A percentile compares a stretch with the other conserved stretches of the same genome.
These are phyloP conservation scores for Lucilia cuprina DNA, from an alignment of 1,140 invertebrate genomes.

Conservation along the genomic window DNA sequence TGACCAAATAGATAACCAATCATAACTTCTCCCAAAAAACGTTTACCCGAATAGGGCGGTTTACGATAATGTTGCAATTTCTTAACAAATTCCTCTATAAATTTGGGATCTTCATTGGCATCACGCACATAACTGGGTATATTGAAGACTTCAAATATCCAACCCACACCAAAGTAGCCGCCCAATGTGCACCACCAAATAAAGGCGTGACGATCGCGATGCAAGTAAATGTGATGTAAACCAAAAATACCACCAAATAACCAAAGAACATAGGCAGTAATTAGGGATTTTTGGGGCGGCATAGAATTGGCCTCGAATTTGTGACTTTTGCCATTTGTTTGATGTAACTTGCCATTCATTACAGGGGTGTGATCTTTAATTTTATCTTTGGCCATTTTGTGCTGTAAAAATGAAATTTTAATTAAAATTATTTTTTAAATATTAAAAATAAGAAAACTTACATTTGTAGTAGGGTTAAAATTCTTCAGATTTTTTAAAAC, in stretches of 20 bases:
- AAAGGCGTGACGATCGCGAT: slow-evolving; percentile 88
- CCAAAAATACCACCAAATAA: slow-evolving; percentile 86
- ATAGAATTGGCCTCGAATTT: slow-evolving; percentile 42
- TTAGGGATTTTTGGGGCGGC: slow-evolving; percentile 70
- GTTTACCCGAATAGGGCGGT: slow-evolving; percentile 79
- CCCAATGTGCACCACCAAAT: slow-evolving; percentile 86
- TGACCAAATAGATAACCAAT: slow-evolving; percentile 83
- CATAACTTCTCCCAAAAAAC: slow-evolving; percentile 79
- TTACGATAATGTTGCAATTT: slow-evolving; percentile 71
- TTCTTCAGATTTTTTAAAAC: not conserved
- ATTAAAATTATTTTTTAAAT: not conserved
- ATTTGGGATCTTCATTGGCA: slow-evolving; percentile 80
- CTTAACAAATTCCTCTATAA: slow-evolving; percentile 71
- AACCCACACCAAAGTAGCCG: slow-evolving; percentile 85
- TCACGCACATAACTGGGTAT: slow-evolving; percentile 88
- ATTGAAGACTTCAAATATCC: slow-evolving; percentile 84
- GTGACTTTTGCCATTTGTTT: not conserved
- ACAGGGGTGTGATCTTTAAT: not conserved
- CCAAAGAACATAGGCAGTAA: slow-evolving; percentile 83
- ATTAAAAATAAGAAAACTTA: not conserved
- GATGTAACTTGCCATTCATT: slow-evolving; percentile 22
- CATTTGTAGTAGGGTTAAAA: not conserved
- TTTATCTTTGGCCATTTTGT: not conserved
- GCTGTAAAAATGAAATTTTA: not conserved
- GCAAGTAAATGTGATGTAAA: slow-evolving; percentile 89